Evolutionary conservation across 2,113 vertebrate genomes (phyloP).

Genomic region (Tamias sibiricus): DNA sequence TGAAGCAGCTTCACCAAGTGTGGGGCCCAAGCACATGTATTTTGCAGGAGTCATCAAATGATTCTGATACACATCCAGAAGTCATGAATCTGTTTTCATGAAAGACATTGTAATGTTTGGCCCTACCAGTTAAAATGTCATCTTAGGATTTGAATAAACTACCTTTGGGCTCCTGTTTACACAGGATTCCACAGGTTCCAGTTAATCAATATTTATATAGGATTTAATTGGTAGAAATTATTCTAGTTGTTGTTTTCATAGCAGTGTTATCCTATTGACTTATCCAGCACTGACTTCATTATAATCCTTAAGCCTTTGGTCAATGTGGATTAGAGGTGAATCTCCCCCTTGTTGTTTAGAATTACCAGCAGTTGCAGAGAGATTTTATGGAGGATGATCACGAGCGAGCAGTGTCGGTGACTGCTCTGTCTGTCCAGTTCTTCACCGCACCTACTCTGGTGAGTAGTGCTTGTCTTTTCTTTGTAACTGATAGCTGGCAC

Average conservation of each 20-base stretch:
- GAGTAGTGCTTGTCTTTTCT: conserved; percentile 91
- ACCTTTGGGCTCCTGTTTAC: background rate
- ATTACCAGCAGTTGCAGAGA: conserved; percentile 99
- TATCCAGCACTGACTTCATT: conserved; percentile 82
- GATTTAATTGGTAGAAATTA: background rate
- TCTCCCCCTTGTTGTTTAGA: conserved; percentile 96
- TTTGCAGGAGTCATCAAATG: conserved; percentile 6
- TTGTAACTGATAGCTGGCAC: conserved; percentile 91
- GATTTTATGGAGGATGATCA: conserved; percentile 99
- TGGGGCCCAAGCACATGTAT: background rate
- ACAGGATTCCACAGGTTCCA: background rate
- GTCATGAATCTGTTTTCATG: background rate
- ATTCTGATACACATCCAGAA: background rate
- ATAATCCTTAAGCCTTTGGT: conserved; percentile 79
- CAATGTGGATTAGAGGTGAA: conserved; percentile 93
- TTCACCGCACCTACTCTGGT: conserved; percentile 99
- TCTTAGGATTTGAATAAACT: background rate
- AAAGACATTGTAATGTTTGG: background rate
- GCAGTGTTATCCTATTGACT: conserved; percentile 68
- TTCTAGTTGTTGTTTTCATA: background rate
- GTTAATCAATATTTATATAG: background rate
- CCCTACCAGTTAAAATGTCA: background rate
- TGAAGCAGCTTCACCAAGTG: background rate
- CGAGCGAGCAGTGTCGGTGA: conserved; percentile 98
- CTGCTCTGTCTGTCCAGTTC: conserved; percentile 98